phyloP scores from a whole-genome alignment of 2,888 invertebrate species.

The Galeruca laticollis region DNA sequence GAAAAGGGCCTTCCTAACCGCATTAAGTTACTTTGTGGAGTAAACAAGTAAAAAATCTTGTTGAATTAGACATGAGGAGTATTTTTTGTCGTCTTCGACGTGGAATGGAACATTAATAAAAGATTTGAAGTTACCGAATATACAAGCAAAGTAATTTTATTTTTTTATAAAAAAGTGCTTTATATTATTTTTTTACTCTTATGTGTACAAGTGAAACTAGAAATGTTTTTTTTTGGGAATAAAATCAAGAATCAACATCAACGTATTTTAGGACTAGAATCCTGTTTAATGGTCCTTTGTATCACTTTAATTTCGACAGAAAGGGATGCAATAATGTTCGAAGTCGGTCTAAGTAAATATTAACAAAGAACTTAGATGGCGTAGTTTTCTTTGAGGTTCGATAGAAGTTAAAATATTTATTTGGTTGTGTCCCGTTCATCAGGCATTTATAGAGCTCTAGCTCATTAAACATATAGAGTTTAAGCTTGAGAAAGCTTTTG shows the following conservation, averaged over 20 bases:
- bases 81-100: neutral
- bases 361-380: too few relatives aligned
- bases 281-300: conserved; percentile 38
- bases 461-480: too few relatives aligned
- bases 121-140: neutral
- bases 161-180: too few relatives aligned
- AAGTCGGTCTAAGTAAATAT: conserved; percentile 17
- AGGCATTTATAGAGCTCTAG: too few relatives aligned
- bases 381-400: too few relatives aligned
- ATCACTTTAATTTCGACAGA: conserved; percentile 43
- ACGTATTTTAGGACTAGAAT: conserved; percentile 35
- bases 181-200: too few relatives aligned
- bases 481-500: too few relatives aligned
- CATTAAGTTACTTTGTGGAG: conserved; percentile 57
- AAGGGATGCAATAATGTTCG: conserved; percentile 36
- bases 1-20: conserved; percentile 58
- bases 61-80: conserved; percentile 30
- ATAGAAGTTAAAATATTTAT: too few relatives aligned
- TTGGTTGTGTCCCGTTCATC: too few relatives aligned
- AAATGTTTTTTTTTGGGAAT: too few relatives aligned
- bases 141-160: too few relatives aligned
- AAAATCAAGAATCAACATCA: neutral
- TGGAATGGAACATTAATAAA: conserved; percentile 4
- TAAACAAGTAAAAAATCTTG: conserved; percentile 58
- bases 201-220: too few relatives aligned